Conservation (phyloP, 1,140 invertebrate genomes). For the Drosophila setifemur region DNA sequence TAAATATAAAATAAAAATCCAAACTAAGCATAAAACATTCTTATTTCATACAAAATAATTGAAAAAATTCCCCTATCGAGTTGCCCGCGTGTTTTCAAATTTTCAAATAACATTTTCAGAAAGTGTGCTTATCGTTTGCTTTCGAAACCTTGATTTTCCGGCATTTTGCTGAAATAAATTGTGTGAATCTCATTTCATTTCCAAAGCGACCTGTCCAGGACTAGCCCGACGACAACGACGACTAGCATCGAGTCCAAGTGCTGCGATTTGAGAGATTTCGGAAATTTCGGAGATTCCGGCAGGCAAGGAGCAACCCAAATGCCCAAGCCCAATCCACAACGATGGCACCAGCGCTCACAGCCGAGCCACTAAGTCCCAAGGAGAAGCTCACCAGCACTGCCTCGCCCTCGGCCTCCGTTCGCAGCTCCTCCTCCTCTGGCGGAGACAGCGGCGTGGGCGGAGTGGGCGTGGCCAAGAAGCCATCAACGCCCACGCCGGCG, state of each 20-base stretch:
- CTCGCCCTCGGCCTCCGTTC: conserved; percentile 48
- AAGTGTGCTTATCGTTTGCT: conserved; percentile 15
- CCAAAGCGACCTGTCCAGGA: conserved; percentile 20
- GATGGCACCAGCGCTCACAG: conserved; percentile 85
- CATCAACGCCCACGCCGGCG: conserved; percentile 34
- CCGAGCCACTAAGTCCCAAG: conserved; percentile 82
- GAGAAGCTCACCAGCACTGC: conserved; percentile 74
- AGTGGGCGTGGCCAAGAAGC: conserved; percentile 35
- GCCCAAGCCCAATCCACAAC: conserved; percentile 33
- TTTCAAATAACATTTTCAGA: neutral
- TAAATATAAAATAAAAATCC: no score
- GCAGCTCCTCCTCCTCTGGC: conserved; percentile 20
- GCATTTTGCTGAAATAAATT: conserved; percentile 17
- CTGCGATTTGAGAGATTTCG: no score
- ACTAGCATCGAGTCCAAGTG: neutral
- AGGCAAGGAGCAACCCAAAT: conserved; percentile 34
- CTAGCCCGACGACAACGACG: conserved; percentile 2
- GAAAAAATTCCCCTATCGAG: neutral
- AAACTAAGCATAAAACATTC: no score
- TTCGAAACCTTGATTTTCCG: neutral
- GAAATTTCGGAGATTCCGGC: neutral
- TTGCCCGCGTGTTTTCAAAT: neutral
- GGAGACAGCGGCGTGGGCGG: conserved; percentile 22
- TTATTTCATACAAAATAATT: no score
- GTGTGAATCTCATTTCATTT: conserved; percentile 9